Percentiles rank a stretch among this genome's conserved stretches.
phyloP scores from a whole-genome alignment of 2,797 vertebrate species.

The Silurus aristotelis region DNA sequence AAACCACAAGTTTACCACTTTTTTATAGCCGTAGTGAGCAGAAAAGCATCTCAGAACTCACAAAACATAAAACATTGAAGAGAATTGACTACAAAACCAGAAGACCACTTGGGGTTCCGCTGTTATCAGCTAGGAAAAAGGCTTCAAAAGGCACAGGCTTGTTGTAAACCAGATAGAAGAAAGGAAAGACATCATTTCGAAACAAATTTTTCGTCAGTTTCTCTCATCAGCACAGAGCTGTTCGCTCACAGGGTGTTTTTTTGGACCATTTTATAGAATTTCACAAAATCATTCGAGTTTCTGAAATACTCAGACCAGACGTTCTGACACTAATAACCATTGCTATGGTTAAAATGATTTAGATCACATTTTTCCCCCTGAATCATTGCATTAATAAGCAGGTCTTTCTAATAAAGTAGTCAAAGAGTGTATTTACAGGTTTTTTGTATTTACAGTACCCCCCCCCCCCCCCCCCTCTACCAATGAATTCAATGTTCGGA shows the following conservation, averaged over 20 bases:
- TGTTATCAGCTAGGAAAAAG: not conserved
- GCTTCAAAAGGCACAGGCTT: not conserved
- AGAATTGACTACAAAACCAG: not conserved
- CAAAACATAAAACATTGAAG: not conserved
- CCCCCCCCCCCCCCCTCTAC: too few species aligned
- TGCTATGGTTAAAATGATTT: not conserved
- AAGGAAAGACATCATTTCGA: not conserved
- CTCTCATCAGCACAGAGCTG: not conserved
- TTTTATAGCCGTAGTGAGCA: not conserved
- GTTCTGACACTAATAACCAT: not conserved
- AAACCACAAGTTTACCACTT: too few species aligned
- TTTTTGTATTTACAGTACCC: not conserved
- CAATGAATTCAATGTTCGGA: not conserved
- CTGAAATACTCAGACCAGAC: not conserved
- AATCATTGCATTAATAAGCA: not conserved
- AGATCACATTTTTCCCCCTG: not conserved
- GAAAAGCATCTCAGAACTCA: not conserved
- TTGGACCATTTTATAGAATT: not conserved
- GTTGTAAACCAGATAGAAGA: not conserved
- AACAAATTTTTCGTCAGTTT: not conserved
- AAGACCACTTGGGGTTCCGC: not conserved
- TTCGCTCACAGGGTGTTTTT: not conserved
- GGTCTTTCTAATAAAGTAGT: not conserved
- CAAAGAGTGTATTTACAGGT: not conserved
- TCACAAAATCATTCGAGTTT: not conserved